A percentile compares a stretch with the other conserved stretches of the same genome.
phyloP scores from a whole-genome alignment of 2,113 vertebrate species.

The Phaethornis superciliosus region DNA sequence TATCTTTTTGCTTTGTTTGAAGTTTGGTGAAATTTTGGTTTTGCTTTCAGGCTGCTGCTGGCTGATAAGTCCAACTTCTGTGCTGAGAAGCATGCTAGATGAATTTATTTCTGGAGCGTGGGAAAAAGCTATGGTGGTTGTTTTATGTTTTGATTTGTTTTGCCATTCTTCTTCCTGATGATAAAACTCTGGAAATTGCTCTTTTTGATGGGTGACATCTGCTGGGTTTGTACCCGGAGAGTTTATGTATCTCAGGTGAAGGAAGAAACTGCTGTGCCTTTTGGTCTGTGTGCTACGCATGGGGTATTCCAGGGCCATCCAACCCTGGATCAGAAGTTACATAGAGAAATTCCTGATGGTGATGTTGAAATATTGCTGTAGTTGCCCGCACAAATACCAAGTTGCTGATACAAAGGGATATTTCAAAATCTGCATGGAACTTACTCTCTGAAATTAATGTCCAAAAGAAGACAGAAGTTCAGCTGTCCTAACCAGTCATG shows the following conservation, averaged over 20 bases:
- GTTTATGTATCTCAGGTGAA: background rate
- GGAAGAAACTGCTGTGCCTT: background rate
- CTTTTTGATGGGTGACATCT: background rate
- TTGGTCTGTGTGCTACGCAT: rapidly evolving
- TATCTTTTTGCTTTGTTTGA: background rate
- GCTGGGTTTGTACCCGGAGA: background rate
- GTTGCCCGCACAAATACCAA: background rate
- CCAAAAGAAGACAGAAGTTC: background rate
- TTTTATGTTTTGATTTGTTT: background rate
- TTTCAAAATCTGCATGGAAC: background rate
- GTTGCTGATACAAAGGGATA: background rate
- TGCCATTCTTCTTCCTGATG: background rate
- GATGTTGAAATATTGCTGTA: background rate
- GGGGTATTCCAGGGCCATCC: background rate
- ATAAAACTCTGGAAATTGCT: background rate
- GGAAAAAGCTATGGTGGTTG: background rate
- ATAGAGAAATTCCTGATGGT: background rate
- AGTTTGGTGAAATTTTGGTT: background rate
- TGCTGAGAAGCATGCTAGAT: background rate
- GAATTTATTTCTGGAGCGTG: background rate
- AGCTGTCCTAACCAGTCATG: background rate
- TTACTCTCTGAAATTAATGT: background rate
- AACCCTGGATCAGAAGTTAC: background rate
- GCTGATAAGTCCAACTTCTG: background rate
- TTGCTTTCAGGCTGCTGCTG: background rate